Conservation (phyloP, 2,113 vertebrate genomes). For the Cyprinus carpio region DNA sequence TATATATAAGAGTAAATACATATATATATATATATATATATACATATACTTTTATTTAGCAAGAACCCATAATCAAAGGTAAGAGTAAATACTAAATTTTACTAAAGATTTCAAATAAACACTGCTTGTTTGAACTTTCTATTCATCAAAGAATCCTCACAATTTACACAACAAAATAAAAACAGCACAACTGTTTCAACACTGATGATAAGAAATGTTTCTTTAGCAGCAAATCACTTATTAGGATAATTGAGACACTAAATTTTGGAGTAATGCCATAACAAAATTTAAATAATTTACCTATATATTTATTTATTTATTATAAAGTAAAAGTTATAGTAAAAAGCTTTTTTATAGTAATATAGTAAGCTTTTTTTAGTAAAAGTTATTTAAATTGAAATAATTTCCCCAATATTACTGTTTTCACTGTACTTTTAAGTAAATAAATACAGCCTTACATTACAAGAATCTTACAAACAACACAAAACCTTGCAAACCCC, state of each 20-base stretch:
- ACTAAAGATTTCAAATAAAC: no score
- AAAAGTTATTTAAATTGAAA: no score
- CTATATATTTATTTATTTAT: no score
- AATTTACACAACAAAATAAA: background rate
- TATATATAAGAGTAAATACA: no score
- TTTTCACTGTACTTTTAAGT: background rate
- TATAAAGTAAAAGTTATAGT: no score
- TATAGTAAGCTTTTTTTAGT: no score
- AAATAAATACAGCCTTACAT: background rate
- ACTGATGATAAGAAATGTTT: background rate
- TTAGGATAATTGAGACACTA: background rate
- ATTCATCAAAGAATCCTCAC: background rate
- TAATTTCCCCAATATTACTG: background rate
- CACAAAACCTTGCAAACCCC: background rate
- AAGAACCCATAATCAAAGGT: background rate
- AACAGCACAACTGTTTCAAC: background rate
- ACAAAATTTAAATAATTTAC: no score
- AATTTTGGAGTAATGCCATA: background rate
- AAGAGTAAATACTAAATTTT: no score
- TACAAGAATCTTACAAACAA: background rate
- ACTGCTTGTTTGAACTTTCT: background rate
- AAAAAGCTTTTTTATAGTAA: no score
- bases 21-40: no score
- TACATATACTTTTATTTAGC: background rate
- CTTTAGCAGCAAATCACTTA: background rate